Evolutionary conservation across 2,888 invertebrate species (phyloP), one percentile per base, ranked within the genome.

Genomic region (Lydus trimaculatus): DNA sequence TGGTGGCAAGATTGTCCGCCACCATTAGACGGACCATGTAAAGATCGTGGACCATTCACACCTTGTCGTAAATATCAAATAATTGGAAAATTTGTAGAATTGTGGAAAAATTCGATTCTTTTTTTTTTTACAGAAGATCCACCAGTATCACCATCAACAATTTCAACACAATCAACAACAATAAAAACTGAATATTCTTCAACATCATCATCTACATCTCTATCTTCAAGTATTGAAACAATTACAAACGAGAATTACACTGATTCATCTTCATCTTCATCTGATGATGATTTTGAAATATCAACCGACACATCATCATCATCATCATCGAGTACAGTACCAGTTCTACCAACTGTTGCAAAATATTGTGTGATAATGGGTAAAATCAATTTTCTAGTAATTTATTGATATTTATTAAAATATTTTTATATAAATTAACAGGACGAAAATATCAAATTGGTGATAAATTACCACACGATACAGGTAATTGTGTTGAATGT

Each of bases 401-500:
- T 28, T 28, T 28, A n/a, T 23, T 23, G 6, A 52, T 17, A 20
- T 28, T 33, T 13, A 64, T 31, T 17, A 13, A 15, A 8, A 23
- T 56, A 31, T 52, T 31, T 31, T 13, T 13, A 23, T 33, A 31
- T n/a, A 1, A 52, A 20, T 33, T 43, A 31, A 48, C 85, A 91
- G 91, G 91, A 70, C 87, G 87, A 71, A 85, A 88, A 76, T 91
- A 91, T 82, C 87, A 88, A 79, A 87, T 90, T 73, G 91, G 91
- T 48, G 90, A 91, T 78, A 86, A 88, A 73, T 85, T 91, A 75
- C 91, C 91, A 11, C 90, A 91, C 82, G 89, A 90, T 77, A 91
- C 91, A 64, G 91, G 91, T 76, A 91, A 91, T 82, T 91, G 91
- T 83, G 87, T 91, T 75, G 91, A 91, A 81, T 91, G 91, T 82